A percentile compares a stretch with the other conserved stretches of the same genome.
Evolutionary conservation across 2,797 vertebrate species (phyloP).

Genomic region (Eulemur albifrons): DNA sequence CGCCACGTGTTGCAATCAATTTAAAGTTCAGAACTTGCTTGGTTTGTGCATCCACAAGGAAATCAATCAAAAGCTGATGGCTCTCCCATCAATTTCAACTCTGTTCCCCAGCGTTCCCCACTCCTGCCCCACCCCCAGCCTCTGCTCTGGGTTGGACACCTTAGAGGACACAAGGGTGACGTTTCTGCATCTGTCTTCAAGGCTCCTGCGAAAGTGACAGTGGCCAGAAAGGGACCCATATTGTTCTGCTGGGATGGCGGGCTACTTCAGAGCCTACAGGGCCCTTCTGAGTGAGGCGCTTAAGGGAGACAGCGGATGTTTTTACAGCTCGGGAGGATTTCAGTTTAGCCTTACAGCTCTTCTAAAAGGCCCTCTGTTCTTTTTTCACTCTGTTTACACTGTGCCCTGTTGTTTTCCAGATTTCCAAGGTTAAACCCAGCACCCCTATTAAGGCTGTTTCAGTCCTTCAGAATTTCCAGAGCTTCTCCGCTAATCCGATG

Average conservation of each 20-base stretch:
- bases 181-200: background rate
- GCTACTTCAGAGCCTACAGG: background rate
- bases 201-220: background rate
- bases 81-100: background rate
- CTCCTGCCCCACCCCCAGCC: background rate
- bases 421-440: constrained; percentile 56
- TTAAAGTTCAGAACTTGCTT: constrained; percentile 59
- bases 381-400: constrained; percentile 38
- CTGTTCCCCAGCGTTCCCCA: background rate
- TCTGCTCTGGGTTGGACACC: background rate
- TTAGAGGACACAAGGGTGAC: background rate
- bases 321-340: constrained; percentile 9
- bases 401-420: constrained; percentile 64
- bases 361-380: constrained; percentile 62
- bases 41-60: constrained; percentile 33
- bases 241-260: background rate
- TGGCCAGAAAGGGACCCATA: background rate
- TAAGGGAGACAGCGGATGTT: background rate
- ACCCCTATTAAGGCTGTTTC: constrained; percentile 18
- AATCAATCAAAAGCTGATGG: constrained; percentile 34
- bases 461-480: constrained; percentile 32
- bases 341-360: background rate
- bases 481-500: constrained; percentile 26
- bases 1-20: constrained; percentile 56
- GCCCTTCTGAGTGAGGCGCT: background rate